Evolutionary conservation across 1,140 invertebrate species (phyloP), one percentile per base, ranked within the genome.

Genomic region (Spodoptera frugiperda): DNA sequence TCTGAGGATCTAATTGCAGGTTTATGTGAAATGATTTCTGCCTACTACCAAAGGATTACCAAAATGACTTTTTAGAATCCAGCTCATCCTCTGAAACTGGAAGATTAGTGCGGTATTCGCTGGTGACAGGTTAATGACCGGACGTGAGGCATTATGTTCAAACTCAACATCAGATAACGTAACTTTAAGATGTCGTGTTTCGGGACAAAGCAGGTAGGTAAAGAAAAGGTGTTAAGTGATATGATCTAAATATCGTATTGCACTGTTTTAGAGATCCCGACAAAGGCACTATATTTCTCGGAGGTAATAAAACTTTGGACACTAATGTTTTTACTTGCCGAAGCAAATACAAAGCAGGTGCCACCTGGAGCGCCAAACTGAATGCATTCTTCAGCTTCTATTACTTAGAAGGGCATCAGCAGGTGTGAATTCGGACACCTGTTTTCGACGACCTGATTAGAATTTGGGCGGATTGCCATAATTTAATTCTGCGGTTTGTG

Each of bases 71-170:
- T 61, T 17, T 19, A n/a, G 5, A 19, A 17, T n/a, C 33, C 33
- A 44, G 33, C 15, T 63, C 25, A 61, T 33, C 15, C 12, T 44
- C 59, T 2, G 33, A 63, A 19, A 19, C 59, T 17, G 5, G 10
- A 44, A 39, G 33, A 61, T 44, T 44, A 61, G 10, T 17, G 33
- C 15, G 59, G 59, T 10, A 63, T 63, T 63, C 59, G 15, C 59
- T 63, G 59, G 59, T 63, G 59, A 63, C 59, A 63, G 59, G 59
- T 63, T 63, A 63, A 63, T 63, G 59, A 44, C 59, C 59, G 59
- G 59, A 63, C 59, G 59, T 63, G 33, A 61, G 15, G 59, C 33
- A 63, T 63, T 44, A 63, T 63, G 59, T 44, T 39, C 44, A 63
- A 63, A 44, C 59, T 39, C 15, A 33, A 63, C n/a, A 63, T 63